These are phyloP conservation scores for Corydoras sp. DNA, from an alignment of 2,113 vertebrate genomes.

Conservation along the genomic window DNA sequence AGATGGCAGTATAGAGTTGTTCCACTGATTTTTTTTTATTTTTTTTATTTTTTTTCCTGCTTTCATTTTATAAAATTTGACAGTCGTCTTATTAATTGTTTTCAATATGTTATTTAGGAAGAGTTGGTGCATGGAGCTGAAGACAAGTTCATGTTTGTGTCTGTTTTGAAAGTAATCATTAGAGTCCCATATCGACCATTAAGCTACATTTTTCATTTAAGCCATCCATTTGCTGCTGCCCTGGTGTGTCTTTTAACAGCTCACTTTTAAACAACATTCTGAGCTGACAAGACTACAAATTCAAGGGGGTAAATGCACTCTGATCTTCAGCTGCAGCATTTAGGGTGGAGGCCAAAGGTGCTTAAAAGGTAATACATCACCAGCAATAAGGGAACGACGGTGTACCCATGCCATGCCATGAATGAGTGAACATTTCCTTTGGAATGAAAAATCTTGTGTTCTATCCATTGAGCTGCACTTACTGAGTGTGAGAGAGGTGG, in stretches of 20 bases:
- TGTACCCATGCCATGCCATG: conserved; percentile 8
- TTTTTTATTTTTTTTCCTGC: no score
- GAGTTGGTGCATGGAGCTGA: no score
- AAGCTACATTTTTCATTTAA: no score
- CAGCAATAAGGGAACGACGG: conserved; percentile 8
- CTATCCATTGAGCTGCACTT: conserved; percentile 12
- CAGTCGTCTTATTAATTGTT: no score
- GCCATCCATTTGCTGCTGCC: no score
- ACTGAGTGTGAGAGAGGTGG: conserved; percentile 25
- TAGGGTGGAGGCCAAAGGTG: background rate
- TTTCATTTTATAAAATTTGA: no score
- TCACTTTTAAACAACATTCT: conserved; percentile 2
- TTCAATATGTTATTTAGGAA: no score
- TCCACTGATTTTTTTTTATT: background rate
- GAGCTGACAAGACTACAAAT: conserved; percentile 1
- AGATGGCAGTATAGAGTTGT: conserved; percentile 33
- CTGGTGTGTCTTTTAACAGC: background rate
- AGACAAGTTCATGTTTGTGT: no score
- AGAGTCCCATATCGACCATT: no score
- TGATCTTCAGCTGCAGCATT: conserved; percentile 5
- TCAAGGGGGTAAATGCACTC: background rate
- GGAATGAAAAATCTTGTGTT: background rate
- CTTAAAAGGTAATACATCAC: conserved; percentile 23
- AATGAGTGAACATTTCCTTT: conserved; percentile 30
- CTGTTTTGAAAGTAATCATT: no score